Conservation (phyloP, 2,888 invertebrate species). For the Ormyrus nitidulus region DNA sequence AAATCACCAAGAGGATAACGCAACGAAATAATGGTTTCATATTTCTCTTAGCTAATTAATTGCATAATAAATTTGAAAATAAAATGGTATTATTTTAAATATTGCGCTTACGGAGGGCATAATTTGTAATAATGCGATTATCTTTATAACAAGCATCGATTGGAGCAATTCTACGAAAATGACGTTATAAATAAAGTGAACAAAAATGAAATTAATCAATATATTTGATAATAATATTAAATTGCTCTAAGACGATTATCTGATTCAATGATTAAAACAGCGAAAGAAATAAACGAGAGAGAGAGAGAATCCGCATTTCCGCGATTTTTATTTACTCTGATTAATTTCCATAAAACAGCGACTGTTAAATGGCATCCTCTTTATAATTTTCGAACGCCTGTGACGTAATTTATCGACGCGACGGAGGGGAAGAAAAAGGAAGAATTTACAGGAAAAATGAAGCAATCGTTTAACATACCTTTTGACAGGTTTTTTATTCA, state of each 20-base stretch:
- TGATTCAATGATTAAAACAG: neutral
- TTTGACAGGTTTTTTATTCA: conserved; percentile 20
- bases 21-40: no score
- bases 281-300: no score
- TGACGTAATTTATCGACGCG: conserved; percentile 3
- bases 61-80: neutral
- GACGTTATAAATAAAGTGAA: neutral
- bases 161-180: neutral
- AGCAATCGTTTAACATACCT: conserved; percentile 34
- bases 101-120: neutral
- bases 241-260: neutral
- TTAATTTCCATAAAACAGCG: neutral
- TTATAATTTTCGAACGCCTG: neutral
- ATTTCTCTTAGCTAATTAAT: no score
- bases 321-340: neutral
- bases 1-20: no score
- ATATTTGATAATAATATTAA: neutral
- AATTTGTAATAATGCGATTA: conserved; percentile 7
- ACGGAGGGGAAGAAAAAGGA: neutral
- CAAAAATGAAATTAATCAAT: neutral
- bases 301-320: neutral
- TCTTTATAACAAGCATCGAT: neutral
- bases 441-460: conserved; percentile 1
- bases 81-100: neutral
- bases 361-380: neutral